Percentiles rank a stretch among this genome's conserved stretches.
Conservation (phyloP, 2,113 vertebrate genomes). For the Tretioscincus oriximinensis region DNA sequence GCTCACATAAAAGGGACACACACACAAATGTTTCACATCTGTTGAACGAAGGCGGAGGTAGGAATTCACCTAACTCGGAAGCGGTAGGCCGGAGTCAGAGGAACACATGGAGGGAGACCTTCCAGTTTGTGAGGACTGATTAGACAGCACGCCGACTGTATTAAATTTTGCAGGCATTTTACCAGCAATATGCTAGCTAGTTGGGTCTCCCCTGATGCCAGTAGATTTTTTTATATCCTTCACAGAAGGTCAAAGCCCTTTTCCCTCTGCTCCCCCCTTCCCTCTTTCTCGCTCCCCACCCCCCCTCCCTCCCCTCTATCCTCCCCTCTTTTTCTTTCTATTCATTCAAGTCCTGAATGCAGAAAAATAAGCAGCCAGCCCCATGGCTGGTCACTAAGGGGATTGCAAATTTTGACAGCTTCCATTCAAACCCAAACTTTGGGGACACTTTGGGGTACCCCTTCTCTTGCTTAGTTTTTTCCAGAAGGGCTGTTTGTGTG, state of each 20-base stretch:
- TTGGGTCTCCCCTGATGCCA: constrained; percentile 88
- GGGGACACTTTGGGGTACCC: constrained; percentile 47
- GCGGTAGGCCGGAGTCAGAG: constrained; percentile 50
- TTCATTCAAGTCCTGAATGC: not conserved
- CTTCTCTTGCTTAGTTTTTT: not conserved
- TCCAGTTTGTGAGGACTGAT: constrained; percentile 82
- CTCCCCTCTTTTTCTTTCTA: not conserved
- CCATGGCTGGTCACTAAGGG: constrained; percentile 2
- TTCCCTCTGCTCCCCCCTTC: constrained; percentile 70
- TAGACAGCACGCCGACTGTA: constrained; percentile 85
- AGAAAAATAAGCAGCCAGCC: constrained; percentile 44
- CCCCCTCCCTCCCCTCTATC: constrained; percentile 21
- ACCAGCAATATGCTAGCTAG: constrained; percentile 92
- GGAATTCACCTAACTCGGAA: constrained; percentile 23
- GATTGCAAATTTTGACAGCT: constrained; percentile 19
- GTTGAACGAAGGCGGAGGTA: not conserved
- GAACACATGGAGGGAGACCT: constrained; percentile 39
- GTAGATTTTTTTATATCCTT: constrained; percentile 94
- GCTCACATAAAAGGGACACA: not conserved
- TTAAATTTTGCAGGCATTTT: constrained; percentile 95
- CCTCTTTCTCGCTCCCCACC: constrained; percentile 18
- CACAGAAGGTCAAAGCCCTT: constrained; percentile 92
- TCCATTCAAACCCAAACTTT: constrained; percentile 41
- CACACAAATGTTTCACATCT: constrained; percentile 28
- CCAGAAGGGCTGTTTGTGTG: no score